Evolutionary conservation across 2,888 invertebrate genomes (phyloP).

Genomic region (Temnothorax rugatulus): DNA sequence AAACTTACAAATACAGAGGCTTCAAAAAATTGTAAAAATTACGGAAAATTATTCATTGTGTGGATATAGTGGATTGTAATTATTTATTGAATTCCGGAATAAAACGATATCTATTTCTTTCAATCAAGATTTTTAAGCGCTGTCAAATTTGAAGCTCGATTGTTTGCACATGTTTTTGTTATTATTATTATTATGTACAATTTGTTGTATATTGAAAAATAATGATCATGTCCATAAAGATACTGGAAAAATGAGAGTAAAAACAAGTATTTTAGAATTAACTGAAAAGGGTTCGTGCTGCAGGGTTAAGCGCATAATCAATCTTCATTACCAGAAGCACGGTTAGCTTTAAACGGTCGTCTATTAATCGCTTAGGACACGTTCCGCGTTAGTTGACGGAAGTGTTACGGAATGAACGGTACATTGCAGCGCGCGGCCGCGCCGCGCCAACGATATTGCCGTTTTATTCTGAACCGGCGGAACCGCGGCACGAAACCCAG

Average conservation of each 20-base stretch:
- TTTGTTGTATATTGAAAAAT: background rate
- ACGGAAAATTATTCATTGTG: background rate
- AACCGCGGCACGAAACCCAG: constrained; percentile 41
- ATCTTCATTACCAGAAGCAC: constrained; percentile 46
- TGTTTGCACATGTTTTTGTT: background rate
- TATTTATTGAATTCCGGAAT: background rate
- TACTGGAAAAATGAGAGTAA: background rate
- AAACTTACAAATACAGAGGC: background rate
- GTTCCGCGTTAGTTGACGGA: constrained; percentile 49
- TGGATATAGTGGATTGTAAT: background rate
- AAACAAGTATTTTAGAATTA: constrained; percentile 10
- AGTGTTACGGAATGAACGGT: constrained; percentile 48
- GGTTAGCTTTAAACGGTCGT: constrained; percentile 41
- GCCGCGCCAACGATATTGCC: constrained; percentile 37
- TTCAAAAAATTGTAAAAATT: background rate
- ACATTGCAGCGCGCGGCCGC: constrained; percentile 11
- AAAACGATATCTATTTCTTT: background rate
- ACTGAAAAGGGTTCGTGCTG: constrained; percentile 37
- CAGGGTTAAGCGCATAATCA: constrained; percentile 40
- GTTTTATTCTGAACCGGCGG: constrained; percentile 47
- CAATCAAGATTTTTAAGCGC: background rate
- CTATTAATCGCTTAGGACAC: constrained; percentile 54
- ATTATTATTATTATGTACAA: background rate
- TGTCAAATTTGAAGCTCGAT: background rate
- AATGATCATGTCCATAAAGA: background rate